Conservation (phyloP, 2,797 vertebrate genomes). For the Pseudochaenichthys georgianus region DNA sequence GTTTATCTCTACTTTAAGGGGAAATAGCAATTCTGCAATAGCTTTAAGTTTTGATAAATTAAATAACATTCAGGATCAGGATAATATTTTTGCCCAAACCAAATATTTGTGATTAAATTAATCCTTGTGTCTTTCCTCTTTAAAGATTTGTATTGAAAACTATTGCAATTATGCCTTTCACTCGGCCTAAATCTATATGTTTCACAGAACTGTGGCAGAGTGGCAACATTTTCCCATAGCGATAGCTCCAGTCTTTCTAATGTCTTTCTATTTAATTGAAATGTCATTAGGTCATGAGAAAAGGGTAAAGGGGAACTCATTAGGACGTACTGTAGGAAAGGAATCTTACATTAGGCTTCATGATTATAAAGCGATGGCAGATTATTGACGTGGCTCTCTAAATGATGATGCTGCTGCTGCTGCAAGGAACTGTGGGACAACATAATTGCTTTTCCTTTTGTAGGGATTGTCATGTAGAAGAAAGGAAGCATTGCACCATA, state of each 20-base stretch:
- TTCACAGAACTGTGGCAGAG: background rate
- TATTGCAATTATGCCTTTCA: background rate
- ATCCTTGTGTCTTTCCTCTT: background rate
- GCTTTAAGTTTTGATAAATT: background rate
- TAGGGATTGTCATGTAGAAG: too few relatives aligned
- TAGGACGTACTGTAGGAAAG: too few relatives aligned
- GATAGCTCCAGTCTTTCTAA: background rate
- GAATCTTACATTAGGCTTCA: too few relatives aligned
- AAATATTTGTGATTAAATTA: background rate
- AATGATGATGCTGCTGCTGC: too few relatives aligned
- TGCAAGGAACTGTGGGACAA: too few relatives aligned
- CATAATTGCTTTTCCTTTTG: too few relatives aligned
- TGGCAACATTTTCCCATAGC: constrained; percentile 4
- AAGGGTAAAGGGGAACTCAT: too few relatives aligned
- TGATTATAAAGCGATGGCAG: too few relatives aligned
- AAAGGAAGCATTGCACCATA: too few relatives aligned
- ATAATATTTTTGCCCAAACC: background rate
- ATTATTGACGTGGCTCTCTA: too few relatives aligned
- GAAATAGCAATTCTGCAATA: background rate
- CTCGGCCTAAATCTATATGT: background rate
- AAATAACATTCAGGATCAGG: background rate
- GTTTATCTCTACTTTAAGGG: background rate
- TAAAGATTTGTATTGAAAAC: background rate
- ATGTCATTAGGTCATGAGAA: too few relatives aligned
- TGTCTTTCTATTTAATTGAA: too few relatives aligned